Conservation (phyloP, 2,797 vertebrate species). For the Megaceryle alcyon region DNA sequence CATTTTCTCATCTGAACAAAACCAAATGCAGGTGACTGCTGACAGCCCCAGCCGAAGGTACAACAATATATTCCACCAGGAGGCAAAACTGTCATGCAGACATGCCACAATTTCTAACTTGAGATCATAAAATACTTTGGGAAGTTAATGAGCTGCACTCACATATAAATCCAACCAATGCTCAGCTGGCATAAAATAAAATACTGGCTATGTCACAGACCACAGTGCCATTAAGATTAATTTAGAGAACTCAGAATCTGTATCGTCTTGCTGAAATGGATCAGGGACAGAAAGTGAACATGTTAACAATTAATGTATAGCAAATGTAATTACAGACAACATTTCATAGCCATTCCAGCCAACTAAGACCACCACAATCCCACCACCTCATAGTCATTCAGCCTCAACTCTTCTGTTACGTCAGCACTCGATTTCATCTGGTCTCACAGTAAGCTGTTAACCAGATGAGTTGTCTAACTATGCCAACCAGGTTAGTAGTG, state of each 20-base stretch:
- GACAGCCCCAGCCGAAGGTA: background rate
- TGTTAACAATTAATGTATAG: conserved; percentile 27
- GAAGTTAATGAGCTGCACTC: conserved; percentile 62
- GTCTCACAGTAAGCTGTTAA: background rate
- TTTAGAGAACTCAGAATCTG: conserved; percentile 43
- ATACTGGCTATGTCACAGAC: conserved; percentile 44
- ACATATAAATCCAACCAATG: conserved; percentile 49
- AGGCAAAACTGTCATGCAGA: conserved; percentile 12
- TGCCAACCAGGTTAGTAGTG: background rate
- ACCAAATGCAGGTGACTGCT: background rate
- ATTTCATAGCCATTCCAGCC: background rate
- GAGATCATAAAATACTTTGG: conserved; percentile 49
- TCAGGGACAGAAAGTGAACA: conserved; percentile 29
- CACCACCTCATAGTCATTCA: background rate
- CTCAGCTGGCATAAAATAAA: conserved; percentile 44
- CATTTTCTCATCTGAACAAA: conserved; percentile 4
- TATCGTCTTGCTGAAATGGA: conserved; percentile 33
- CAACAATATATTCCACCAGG: background rate
- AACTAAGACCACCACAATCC: background rate
- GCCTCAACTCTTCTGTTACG: background rate
- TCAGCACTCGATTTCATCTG: background rate
- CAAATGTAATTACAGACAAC: conserved; percentile 21
- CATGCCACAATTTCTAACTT: conserved; percentile 20
- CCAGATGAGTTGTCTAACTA: background rate
- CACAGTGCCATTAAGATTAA: conserved; percentile 48